Evolutionary conservation across 2,797 vertebrate species (phyloP), one percentile per base, ranked within the genome.

Genomic region (Thamnophis elegans): DNA sequence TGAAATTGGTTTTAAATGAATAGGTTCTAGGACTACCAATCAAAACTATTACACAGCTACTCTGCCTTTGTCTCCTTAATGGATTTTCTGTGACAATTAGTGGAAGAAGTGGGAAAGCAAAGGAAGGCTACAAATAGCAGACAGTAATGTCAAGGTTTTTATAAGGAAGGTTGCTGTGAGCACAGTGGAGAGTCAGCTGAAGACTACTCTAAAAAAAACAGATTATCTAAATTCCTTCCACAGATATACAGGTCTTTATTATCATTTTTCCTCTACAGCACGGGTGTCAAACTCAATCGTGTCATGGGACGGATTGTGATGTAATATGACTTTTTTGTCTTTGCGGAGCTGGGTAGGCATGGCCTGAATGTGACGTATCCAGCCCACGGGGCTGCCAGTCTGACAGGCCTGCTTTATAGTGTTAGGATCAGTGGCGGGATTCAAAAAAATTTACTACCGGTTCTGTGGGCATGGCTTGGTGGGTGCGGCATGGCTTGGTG

Each of bases 281-380:
- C 14, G 1, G 14, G n/a, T 68, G 14, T 68, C 65, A 68, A 68
- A 68, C n/a, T 68, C 14, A 14, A 68, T 32, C 6, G 14, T 0
- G 0, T 68, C 65, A 32, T 5, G 0, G 13, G 65, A 2, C 65
- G 2, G 2, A 65, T n/a, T n/a, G 5, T 14, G 62, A n/a, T 2
- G 1, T 14, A 6, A n/a, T 2, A 0, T n/a, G 62, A 58, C 16
- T 68, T 32, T 68, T 68, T 68, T 68, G 65, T 14, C n/a, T 68
- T 68, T 68, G 14, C 0, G 2, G 65, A 68, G 13, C n/a, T 1
- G 1, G 65, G 5, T 32, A 0, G n/a, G 14, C 13, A 0, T 65
- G 62, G 26, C 62, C 62, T 65, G 28, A 1, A 1, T 5, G 1
- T 32, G 65, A 16, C 5, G 1, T 32, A 32, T 68, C 13, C 2